Conservation (phyloP, 2,113 vertebrate genomes). For the Callithrix jacchus region DNA sequence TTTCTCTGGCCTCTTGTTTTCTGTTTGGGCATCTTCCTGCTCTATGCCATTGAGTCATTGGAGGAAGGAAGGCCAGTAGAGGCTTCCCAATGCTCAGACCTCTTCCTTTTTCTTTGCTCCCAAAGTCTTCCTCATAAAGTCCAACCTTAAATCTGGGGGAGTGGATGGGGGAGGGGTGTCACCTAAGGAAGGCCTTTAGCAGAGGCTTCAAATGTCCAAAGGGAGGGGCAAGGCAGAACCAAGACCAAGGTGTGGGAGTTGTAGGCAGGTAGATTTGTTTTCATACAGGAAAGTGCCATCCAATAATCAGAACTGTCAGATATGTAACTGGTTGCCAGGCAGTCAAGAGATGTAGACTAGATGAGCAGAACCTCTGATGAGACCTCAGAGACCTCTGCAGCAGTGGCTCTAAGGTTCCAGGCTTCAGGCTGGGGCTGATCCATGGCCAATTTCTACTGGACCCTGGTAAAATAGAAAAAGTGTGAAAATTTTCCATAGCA, state of each 20-base stretch:
- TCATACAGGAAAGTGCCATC: background rate
- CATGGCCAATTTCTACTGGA: background rate
- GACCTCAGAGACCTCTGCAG: background rate
- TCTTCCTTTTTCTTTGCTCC: background rate
- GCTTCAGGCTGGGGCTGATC: background rate
- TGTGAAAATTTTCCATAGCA: background rate
- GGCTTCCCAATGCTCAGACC: background rate
- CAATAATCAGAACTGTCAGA: background rate
- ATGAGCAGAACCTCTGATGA: background rate
- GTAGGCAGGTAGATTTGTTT: background rate
- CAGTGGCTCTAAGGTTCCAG: background rate
- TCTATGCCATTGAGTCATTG: background rate
- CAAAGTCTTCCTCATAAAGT: background rate
- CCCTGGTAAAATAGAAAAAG: background rate
- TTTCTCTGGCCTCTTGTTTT: background rate
- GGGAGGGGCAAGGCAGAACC: background rate
- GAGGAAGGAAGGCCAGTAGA: background rate
- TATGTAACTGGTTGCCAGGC: background rate
- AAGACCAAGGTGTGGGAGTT: background rate
- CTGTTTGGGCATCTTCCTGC: background rate
- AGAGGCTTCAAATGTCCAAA: background rate
- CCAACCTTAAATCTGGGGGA: background rate
- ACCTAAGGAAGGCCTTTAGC: background rate
- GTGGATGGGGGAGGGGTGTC: fast-evolving
- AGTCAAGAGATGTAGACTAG: background rate